Base-by-base conservation (phyloP, 2,888 invertebrate species). In the Zaprionus bogoriensis region DNA sequence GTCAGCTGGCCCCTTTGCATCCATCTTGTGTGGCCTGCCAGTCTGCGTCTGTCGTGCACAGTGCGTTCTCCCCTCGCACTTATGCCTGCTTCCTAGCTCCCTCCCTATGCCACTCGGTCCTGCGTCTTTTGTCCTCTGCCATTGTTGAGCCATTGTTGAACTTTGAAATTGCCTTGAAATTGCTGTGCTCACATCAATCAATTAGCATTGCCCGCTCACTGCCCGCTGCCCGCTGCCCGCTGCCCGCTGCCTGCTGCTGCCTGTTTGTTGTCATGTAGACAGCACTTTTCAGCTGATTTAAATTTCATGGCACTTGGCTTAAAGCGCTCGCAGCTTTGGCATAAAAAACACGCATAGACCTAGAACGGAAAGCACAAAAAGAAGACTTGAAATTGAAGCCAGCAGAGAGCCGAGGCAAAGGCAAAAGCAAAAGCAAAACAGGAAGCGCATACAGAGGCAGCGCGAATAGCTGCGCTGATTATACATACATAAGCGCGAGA, bases 111-210 rank as follows among this genome's bases (percentile, higher is more conserved):
- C n/a, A n/a, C n/a, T n/a, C n/a, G n/a, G 28, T 19, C 3, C 20
- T 39, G 27, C 27, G 27, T 39, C 17, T 39, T 46, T 30, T 53
- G 32, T 67, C 36, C 36, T 38, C 23, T 32, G 36, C 42, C 68
- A 51, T 69, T 74, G 70, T 70, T 68, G 69, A 47, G 63, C 76
- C 73, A 70, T 82, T 85, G 80, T 85, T 82, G 68, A 82, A 82
- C 80, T 81, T 82, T 76, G 83, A 67, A 81, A 82, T 81, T 81
- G 85, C 83, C 80, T 73, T 76, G 83, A 73, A 80, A 81, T 81
- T 81, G 85, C 85, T 85, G 63, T 82, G 79, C 60, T 67, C 71
- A 82, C 85, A 85, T 81, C 80, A 82, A 81, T 85, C 80, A 81
- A 81, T 81, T 85, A 81, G 85, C 72, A 66, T 61, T 47, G 55